phyloP scores from a whole-genome alignment of 2,797 vertebrate species.

The Gambelia wislizenii region DNA sequence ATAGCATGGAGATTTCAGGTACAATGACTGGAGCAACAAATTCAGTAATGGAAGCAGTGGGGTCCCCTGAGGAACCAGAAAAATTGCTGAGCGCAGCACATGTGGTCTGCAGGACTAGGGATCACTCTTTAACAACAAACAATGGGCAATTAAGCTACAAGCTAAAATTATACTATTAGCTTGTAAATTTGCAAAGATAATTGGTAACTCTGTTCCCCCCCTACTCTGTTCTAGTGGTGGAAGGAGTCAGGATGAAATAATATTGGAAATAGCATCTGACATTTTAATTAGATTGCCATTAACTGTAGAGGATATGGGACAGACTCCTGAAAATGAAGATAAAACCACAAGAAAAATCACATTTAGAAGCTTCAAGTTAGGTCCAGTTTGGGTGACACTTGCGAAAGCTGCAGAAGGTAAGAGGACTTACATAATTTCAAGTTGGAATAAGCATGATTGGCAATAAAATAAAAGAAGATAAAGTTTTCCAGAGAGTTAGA shows the following conservation, averaged over 20 bases:
- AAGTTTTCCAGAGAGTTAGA: not conserved
- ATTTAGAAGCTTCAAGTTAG: conserved; percentile 54
- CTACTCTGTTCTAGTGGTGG: conserved; percentile 36
- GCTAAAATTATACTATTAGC: not conserved
- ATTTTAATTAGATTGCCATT: conserved; percentile 63
- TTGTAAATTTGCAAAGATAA: not conserved
- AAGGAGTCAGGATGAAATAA: conserved; percentile 58
- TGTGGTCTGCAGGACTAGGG: not conserved
- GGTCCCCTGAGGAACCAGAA: no score
- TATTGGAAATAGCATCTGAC: conserved; percentile 61
- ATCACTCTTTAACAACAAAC: not conserved
- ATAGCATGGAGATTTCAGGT: no score
- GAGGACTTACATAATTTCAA: conserved; percentile 18
- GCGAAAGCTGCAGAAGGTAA: conserved; percentile 50
- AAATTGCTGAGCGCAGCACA: no score
- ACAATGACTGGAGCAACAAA: no score
- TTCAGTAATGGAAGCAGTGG: no score
- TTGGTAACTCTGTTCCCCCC: not conserved
- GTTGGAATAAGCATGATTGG: not conserved
- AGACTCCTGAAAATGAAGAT: not conserved
- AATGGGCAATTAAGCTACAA: not conserved
- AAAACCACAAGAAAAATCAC: not conserved
- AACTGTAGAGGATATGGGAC: conserved; percentile 59
- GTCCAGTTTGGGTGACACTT: conserved; percentile 64
- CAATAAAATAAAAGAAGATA: not conserved